These are phyloP conservation scores for Rosalia funebris DNA, from an alignment of 2,888 invertebrate species.

Conservation along the genomic window DNA sequence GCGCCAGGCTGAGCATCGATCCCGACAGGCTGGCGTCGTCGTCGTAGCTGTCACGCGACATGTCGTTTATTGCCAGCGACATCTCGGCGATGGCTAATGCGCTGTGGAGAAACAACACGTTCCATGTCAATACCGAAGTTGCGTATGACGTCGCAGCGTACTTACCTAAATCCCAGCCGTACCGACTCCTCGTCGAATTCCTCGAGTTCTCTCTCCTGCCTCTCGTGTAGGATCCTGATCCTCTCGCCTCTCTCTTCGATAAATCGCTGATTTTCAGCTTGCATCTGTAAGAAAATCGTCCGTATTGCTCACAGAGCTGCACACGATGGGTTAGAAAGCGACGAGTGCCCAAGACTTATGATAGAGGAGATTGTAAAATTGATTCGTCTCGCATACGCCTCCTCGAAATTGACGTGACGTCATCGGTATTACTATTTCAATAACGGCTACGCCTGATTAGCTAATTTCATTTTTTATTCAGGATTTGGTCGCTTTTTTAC, in stretches of 20 bases:
- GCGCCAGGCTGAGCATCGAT: conserved; percentile 93
- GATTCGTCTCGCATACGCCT: too few species aligned
- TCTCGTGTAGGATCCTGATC: conserved; percentile 87
- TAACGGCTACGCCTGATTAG: too few species aligned
- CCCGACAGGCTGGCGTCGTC: conserved; percentile 93
- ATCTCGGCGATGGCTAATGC: conserved; percentile 93
- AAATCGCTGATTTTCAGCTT: conserved; percentile 90
- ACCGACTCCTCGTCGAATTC: conserved; percentile 96
- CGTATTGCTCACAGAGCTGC: too few species aligned
- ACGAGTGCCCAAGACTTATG: too few species aligned
- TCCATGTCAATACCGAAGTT: neutral
- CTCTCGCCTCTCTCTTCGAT: conserved; percentile 91
- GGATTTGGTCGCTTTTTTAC: too few species aligned
- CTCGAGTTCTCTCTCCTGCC: conserved; percentile 89
- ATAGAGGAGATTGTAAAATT: too few species aligned
- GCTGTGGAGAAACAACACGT: conserved; percentile 66
- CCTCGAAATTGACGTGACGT: too few species aligned
- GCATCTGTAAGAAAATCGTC: conserved; percentile 75
- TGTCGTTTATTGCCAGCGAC: conserved; percentile 88
- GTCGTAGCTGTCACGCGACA: conserved; percentile 89
- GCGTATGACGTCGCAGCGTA: neutral
- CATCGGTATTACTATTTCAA: too few species aligned
- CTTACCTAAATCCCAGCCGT: conserved; percentile 90
- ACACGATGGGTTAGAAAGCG: too few species aligned
- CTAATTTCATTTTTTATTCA: too few species aligned